Evolutionary conservation across 2,888 invertebrate genomes (phyloP).

Genomic region (Hipparchia sbordonii): DNA sequence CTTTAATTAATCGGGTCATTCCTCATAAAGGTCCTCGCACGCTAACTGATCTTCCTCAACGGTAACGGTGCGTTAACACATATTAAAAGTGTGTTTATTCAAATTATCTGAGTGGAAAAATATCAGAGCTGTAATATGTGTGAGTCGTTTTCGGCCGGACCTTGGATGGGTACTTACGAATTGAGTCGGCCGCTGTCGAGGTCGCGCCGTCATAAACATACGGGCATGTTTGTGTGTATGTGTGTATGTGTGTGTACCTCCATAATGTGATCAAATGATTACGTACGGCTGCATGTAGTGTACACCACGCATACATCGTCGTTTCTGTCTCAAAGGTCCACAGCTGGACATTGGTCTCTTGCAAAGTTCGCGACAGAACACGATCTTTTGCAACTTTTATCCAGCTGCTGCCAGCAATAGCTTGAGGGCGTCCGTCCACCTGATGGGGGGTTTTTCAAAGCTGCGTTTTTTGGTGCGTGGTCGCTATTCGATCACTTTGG

Average conservation of each 20-base stretch:
- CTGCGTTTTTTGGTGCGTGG: too few species aligned
- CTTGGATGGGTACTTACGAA: conserved; percentile 68
- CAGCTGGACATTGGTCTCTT: too few species aligned
- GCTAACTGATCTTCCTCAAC: conserved; percentile 27
- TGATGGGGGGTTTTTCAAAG: too few species aligned
- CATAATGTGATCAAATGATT: neutral
- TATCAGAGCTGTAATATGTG: conserved; percentile 44
- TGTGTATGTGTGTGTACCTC: neutral
- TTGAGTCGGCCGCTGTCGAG: conserved; percentile 63
- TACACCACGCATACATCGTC: too few species aligned
- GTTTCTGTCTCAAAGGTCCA: too few species aligned
- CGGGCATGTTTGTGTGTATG: conserved; percentile 25
- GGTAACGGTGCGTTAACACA: conserved; percentile 33
- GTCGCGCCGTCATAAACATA: conserved; percentile 48
- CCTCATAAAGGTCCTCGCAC: conserved; percentile 8
- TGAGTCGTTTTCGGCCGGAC: conserved; percentile 54
- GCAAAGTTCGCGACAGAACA: too few species aligned
- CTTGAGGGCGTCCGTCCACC: too few species aligned
- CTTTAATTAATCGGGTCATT: too few species aligned
- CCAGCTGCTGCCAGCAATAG: too few species aligned
- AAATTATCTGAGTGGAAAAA: conserved; percentile 42
- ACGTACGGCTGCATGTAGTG: neutral
- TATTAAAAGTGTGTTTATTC: conserved; percentile 37
- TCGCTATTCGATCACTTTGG: too few species aligned
- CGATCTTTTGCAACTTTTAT: too few species aligned